Evolutionary conservation across 2,113 vertebrate genomes (phyloP), one percentile per base, ranked within the genome.

Genomic region (Channa maculata): DNA sequence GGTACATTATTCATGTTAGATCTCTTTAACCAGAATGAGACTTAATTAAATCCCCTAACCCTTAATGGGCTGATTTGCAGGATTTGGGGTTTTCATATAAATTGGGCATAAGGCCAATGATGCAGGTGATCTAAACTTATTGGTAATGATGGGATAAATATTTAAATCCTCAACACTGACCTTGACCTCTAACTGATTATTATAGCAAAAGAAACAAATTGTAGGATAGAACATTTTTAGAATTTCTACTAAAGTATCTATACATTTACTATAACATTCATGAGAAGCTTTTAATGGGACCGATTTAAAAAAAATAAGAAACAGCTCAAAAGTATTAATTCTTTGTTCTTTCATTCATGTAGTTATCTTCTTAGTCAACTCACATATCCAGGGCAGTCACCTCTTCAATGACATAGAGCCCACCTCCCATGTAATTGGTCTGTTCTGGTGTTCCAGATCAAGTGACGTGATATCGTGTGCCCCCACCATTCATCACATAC

Each of bases 331-430:
- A 6, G 38, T 44, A 46, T 71, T 64, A 77, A 88, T 88, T 89
- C 81, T 84, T 82, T 80, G 75, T 75, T 71, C 59, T 71, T 53
- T 44, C 77, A 86, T 80, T 85, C 77, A 86, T 85, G 50, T 57
- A 10, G 24, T 39, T 78, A 36, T 68, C 46, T 66, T 75, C 70
- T 72, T 84, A 82, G 86, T 82, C 87, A 77, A 85, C 86, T 88
- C 84, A 89, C 76, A 84, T 65, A 87, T 81, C 74, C 75, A 45
- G 79, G 85, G 59, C 88, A 86, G 75, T 61, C 80, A 79, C 67
- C 82, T 84, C 82, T 62, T 57, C 65, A 36, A 72, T 86, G 77
- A 87, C 60, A 79, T 62, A 78, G 15, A 79, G 77, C 43, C 62
- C 77, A 72, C 75, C 78, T 75, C 61, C 76, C 63, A 48, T 86